Evolutionary conservation across 1,140 invertebrate species (phyloP).

Genomic region (Leguminivora glycinivorella): DNA sequence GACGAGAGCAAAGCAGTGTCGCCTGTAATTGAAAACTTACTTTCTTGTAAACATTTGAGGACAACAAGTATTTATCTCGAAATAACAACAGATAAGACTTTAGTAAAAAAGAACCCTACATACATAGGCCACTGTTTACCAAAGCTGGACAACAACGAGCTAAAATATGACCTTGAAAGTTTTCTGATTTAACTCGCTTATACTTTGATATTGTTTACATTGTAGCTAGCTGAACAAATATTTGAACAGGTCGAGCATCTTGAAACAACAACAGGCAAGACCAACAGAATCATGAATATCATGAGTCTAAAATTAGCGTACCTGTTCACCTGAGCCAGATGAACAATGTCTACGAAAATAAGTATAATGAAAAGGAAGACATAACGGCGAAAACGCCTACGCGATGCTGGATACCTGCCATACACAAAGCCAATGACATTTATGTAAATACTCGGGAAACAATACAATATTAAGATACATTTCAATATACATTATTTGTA

Average conservation of each 20-base stretch:
- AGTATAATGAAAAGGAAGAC: background rate
- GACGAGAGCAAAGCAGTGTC: background rate
- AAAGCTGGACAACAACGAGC: background rate
- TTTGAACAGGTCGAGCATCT: background rate
- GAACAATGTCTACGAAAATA: conserved; percentile 9
- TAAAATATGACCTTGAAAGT: background rate
- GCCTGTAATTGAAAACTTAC: background rate
- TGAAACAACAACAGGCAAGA: conserved; percentile 7
- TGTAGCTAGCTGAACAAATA: background rate
- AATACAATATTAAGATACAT: too few species aligned
- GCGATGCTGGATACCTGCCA: background rate
- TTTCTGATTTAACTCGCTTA: background rate
- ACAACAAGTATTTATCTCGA: background rate
- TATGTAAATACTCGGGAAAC: background rate
- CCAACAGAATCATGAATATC: conserved; percentile 4
- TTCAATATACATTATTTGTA: too few species aligned
- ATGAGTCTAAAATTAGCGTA: conserved; percentile 1
- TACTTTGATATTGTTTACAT: background rate
- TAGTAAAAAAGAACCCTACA: background rate
- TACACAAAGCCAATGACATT: background rate
- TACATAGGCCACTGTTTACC: too few species aligned
- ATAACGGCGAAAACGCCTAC: background rate
- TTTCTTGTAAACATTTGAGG: background rate
- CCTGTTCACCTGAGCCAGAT: background rate
- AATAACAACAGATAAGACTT: background rate